Evolutionary conservation across 2,113 vertebrate genomes (phyloP).

Genomic region (Neogobius melanostomus): DNA sequence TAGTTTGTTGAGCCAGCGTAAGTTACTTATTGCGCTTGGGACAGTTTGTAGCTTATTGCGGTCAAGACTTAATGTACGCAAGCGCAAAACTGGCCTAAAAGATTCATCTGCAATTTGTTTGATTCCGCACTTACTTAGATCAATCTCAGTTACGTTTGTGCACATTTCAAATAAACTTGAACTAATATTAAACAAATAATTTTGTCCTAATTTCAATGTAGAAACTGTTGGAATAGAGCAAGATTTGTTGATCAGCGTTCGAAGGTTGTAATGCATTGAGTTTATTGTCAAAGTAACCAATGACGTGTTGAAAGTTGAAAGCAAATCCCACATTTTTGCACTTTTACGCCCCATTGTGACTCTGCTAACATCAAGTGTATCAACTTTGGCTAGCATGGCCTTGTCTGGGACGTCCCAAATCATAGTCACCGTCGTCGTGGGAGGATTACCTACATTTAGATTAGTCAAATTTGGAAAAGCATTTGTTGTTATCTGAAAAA

Average conservation of each 20-base stretch:
- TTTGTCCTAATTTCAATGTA: constrained; percentile 55
- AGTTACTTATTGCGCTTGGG: constrained; percentile 33
- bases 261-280: constrained; percentile 32
- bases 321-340: constrained; percentile 28
- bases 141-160: constrained; percentile 51
- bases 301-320: constrained; percentile 58
- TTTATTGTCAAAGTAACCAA: constrained; percentile 63
- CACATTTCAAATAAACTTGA: constrained; percentile 55
- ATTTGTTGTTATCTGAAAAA: constrained; percentile 55
- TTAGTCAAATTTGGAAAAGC: constrained; percentile 62
- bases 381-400: constrained; percentile 56
- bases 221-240: constrained; percentile 69
- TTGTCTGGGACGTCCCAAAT: constrained; percentile 58
- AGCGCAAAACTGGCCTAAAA: constrained; percentile 35
- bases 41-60: constrained; percentile 52
- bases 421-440: constrained; percentile 10
- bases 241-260: constrained; percentile 60
- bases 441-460: constrained; percentile 49
- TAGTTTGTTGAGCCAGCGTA: constrained; percentile 52
- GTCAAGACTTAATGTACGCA: constrained; percentile 52
- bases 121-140: constrained; percentile 54
- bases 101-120: background rate
- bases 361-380: constrained; percentile 59
- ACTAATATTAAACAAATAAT: constrained; percentile 58
- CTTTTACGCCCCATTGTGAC: constrained; percentile 30